These are phyloP conservation scores for Lepus americanus DNA, from an alignment of 2,113 vertebrate species.

Conservation along the genomic window DNA sequence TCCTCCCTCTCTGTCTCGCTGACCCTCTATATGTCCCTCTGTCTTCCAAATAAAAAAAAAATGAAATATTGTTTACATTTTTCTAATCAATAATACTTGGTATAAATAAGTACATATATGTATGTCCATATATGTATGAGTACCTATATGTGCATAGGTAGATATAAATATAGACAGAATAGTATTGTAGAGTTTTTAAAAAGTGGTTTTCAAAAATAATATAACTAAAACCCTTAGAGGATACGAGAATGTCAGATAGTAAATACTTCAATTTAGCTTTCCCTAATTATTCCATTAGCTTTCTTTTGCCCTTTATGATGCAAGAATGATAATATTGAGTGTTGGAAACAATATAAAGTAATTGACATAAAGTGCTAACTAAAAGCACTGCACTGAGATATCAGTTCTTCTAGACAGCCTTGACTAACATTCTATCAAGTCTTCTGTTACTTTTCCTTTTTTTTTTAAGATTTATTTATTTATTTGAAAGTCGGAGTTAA, in stretches of 20 bases:
- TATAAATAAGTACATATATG: background rate
- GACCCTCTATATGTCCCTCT: too few species aligned
- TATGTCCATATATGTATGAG: background rate
- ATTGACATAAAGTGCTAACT: background rate
- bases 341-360: background rate
- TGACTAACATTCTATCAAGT: background rate
- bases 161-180: background rate
- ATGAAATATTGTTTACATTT: background rate
- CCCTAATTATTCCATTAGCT: background rate
- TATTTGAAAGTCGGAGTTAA: too few species aligned
- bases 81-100: conserved; percentile 27
- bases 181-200: background rate
- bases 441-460: background rate
- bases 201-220: background rate
- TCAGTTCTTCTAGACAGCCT: background rate
- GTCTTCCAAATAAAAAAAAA: too few species aligned
- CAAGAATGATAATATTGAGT: background rate
- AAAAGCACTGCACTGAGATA: background rate
- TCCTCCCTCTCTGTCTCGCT: too few species aligned
- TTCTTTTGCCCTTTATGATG: background rate
- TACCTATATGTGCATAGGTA: background rate
- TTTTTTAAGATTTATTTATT: too few species aligned
- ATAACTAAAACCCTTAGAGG: background rate
- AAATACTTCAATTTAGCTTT: background rate
- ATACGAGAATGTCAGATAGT: background rate